Conservation (phyloP, 1,140 invertebrate genomes). For the Aporrectodea caliginosa region DNA sequence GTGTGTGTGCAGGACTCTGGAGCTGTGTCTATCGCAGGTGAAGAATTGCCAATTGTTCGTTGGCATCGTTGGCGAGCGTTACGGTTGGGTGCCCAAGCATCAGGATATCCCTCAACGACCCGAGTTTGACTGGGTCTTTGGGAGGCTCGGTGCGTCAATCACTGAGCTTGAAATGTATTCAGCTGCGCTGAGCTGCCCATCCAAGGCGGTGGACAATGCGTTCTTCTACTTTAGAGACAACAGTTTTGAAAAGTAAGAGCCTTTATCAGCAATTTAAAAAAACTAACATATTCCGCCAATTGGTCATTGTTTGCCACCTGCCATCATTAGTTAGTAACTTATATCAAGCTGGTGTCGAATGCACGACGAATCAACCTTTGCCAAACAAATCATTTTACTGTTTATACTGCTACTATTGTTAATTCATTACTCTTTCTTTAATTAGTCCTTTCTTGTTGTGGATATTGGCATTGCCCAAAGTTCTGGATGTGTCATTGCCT, state of each 20-base stretch:
- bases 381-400: no score
- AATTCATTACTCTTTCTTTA: no score
- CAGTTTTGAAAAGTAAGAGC: constrained; percentile 36
- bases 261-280: no score
- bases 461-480: no score
- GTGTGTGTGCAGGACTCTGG: constrained; percentile 45
- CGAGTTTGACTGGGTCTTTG: constrained; percentile 53
- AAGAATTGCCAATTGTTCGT: constrained; percentile 56
- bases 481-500: no score
- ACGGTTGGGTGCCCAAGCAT: constrained; percentile 50
- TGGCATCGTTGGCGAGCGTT: constrained; percentile 56
- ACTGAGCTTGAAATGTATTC: constrained; percentile 57
- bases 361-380: no score
- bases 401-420: no score
- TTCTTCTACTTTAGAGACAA: constrained; percentile 56
- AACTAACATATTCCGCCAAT: no score
- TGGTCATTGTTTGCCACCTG: no score
- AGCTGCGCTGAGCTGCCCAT: constrained; percentile 44
- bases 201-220: constrained; percentile 40
- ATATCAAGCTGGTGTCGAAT: no score
- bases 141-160: constrained; percentile 54
- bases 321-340: no score
- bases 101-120: constrained; percentile 41
- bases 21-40: constrained; percentile 57
- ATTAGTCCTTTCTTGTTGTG: no score